Evolutionary conservation across 1,140 invertebrate species (phyloP).

Genomic region (silkworm (Bombyx mori)): ASM3026992v2 NC_085122.1:2040501-2041000

Average conservation of each 20-base stretch:
- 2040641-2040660: slow-evolving; percentile 10
- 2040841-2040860: no score
- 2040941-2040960: no score
- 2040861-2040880: neutral
- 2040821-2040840: neutral
- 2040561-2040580: no score
- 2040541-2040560: no score
- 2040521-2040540: no score
- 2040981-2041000: no score
- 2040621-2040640: slow-evolving; percentile 13
- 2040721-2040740: slow-evolving; percentile 13
- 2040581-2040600: slow-evolving; percentile 5
- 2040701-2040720: slow-evolving; percentile 5
- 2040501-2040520: no score
- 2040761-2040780: neutral
- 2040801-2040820: neutral
- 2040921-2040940: no score
- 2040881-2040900: neutral
- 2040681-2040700: slow-evolving; percentile 4
- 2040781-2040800: neutral
- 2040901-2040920: neutral
- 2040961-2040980: no score
- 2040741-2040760: slow-evolving; percentile 8
- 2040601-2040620: slow-evolving; percentile 11
- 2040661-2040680: slow-evolving; percentile 5